phyloP scores from a whole-genome alignment of 2,113 vertebrate genomes.

The Pseudolaguvia tuberculata region DNA sequence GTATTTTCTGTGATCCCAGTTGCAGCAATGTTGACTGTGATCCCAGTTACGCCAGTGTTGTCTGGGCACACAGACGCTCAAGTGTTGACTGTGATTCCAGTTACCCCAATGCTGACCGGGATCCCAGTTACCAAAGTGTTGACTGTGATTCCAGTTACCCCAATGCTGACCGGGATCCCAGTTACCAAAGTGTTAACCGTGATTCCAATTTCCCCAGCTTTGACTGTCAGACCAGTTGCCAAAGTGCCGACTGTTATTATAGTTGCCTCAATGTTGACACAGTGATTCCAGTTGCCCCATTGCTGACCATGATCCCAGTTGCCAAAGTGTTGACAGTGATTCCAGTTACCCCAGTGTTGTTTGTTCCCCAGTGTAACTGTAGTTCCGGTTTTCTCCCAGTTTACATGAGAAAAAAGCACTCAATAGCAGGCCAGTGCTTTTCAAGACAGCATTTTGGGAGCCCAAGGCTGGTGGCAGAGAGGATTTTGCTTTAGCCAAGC shows the following conservation, averaged over 20 bases:
- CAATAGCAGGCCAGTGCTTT: no score
- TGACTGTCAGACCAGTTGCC: neutral
- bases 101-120: neutral
- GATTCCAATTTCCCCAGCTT: neutral
- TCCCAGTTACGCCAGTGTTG: neutral
- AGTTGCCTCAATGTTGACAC: neutral
- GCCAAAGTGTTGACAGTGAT: neutral
- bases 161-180: neutral
- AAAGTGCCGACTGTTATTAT: no score
- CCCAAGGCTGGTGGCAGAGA: neutral
- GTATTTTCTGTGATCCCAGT: neutral
- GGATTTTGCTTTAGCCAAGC: slow-evolving; percentile 2
- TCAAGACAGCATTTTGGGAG: neutral
- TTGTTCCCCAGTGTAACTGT: neutral
- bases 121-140: neutral
- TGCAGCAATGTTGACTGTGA: neutral
- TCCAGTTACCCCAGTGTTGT: no score
- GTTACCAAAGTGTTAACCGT: neutral
- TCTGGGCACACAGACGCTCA: neutral
- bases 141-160: neutral
- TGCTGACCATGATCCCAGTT: neutral
- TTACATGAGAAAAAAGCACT: neutral
- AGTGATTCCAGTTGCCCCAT: neutral
- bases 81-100: neutral
- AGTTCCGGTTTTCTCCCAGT: neutral